These are phyloP conservation scores for Antitype chi DNA, from an alignment of 2,888 invertebrate species.

Conservation along the genomic window DNA sequence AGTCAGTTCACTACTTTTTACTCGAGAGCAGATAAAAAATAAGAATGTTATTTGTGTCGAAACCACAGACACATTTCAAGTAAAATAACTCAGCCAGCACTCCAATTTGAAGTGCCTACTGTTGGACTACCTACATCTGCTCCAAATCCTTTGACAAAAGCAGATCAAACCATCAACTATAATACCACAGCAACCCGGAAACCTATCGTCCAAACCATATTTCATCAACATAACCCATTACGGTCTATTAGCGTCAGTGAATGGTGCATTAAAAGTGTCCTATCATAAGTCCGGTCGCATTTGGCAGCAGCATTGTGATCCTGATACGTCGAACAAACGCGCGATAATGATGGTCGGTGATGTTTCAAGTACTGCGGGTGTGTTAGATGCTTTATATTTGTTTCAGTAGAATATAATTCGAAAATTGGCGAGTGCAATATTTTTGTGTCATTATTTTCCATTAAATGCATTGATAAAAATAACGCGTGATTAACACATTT, in stretches of 20 bases:
- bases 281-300: slow-evolving; percentile 84
- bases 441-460: too few species aligned
- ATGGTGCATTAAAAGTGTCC: slow-evolving; percentile 86
- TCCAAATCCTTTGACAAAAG: not conserved
- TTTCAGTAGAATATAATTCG: too few species aligned
- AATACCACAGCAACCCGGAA: slow-evolving; percentile 69
- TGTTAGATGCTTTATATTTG: slow-evolving; percentile 49
- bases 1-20: too few species aligned
- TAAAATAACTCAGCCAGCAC: too few species aligned
- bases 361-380: slow-evolving; percentile 58
- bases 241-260: slow-evolving; percentile 80
- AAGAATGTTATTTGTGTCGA: too few species aligned
- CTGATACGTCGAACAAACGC: slow-evolving; percentile 88
- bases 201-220: slow-evolving; percentile 73
- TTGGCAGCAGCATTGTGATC: slow-evolving; percentile 88
- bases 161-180: not conserved
- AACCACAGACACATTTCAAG: too few species aligned
- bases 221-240: slow-evolving; percentile 76
- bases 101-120: not conserved
- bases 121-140: not conserved
- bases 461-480: too few species aligned
- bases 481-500: too few species aligned
- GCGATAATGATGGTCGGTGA: slow-evolving; percentile 79
- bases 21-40: too few species aligned
- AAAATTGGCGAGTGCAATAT: too few species aligned